These are phyloP conservation scores for Neoseiulus cucumeris DNA, from an alignment of 1,140 invertebrate genomes.

Conservation along the genomic window DNA sequence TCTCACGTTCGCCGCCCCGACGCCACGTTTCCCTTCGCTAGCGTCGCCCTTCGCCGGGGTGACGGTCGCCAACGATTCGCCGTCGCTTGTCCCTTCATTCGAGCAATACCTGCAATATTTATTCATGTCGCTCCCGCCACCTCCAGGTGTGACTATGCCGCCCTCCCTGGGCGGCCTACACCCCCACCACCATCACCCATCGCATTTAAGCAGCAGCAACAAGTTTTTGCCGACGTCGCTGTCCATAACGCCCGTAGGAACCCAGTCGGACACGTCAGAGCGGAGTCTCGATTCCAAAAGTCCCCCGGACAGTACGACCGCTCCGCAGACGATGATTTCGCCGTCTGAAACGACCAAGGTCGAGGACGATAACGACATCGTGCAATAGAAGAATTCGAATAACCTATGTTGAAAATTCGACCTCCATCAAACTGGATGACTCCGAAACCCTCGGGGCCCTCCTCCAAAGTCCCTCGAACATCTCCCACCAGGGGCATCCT, in stretches of 20 bases:
- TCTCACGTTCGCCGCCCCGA: background rate
- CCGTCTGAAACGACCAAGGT: conserved; percentile 8
- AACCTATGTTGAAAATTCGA: no score
- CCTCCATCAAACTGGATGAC: no score
- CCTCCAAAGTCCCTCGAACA: no score
- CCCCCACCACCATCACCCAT: background rate
- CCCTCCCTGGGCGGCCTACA: background rate
- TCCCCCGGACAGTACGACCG: background rate
- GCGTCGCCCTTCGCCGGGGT: conserved; percentile 1
- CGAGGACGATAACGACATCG: background rate
- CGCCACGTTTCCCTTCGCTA: background rate
- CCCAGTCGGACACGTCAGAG: background rate
- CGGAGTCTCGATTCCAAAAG: background rate
- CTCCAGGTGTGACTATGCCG: background rate
- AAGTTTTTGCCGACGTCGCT: conserved; percentile 1
- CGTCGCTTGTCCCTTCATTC: background rate
- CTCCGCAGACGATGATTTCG: background rate
- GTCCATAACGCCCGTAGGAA: background rate
- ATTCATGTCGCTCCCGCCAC: conserved; percentile 3
- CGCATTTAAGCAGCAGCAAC: no score
- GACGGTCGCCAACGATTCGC: background rate
- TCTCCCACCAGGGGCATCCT: no score
- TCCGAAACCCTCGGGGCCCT: no score
- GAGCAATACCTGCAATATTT: conserved; percentile 9
- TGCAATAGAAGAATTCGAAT: background rate